Percentiles rank a stretch among this genome's conserved stretches.
phyloP scores from a whole-genome alignment of 1,140 invertebrate genomes.

The Drosophila bocqueti region DNA sequence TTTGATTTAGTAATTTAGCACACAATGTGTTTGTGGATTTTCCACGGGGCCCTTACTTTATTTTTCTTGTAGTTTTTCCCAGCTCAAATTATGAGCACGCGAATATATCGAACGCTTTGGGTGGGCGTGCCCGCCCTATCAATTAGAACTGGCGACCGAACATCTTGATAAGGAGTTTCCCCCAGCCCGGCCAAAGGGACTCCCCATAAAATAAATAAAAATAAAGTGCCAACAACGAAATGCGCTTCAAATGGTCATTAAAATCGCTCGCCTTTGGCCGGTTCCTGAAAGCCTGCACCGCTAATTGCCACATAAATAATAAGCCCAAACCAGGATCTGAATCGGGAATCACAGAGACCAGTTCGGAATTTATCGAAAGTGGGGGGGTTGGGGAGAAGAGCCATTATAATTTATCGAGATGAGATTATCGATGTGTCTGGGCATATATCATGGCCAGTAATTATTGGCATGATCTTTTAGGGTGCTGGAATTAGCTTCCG shows the following conservation, averaged over 20 bases:
- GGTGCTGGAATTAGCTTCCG: background rate
- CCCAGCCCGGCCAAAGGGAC: background rate
- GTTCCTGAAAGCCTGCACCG: conserved; percentile 67
- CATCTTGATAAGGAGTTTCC: conserved; percentile 71
- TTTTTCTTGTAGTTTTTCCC: conserved; percentile 1
- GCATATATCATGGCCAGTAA: conserved; percentile 37
- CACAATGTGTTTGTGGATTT: conserved; percentile 82
- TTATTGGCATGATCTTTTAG: conserved; percentile 19
- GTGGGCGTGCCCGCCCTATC: conserved; percentile 73
- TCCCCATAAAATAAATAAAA: conserved; percentile 62
- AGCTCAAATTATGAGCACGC: conserved; percentile 77
- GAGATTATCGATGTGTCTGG: conserved; percentile 55
- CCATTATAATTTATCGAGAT: conserved; percentile 54
- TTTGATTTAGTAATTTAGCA: conserved; percentile 79
- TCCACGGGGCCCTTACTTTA: conserved; percentile 36
- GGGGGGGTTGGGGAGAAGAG: background rate
- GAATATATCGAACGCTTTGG: conserved; percentile 75
- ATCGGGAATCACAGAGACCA: conserved; percentile 18
- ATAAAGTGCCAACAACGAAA: conserved; percentile 80
- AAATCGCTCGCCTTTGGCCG: conserved; percentile 54
- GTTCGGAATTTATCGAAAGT: conserved; percentile 1
- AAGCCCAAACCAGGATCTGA: conserved; percentile 52
- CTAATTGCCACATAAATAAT: conserved; percentile 81
- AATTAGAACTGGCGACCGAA: conserved; percentile 77
- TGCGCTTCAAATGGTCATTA: conserved; percentile 81